Evolutionary conservation across 2,888 invertebrate species (phyloP).

Genomic region (Acleris sparsana): DNA sequence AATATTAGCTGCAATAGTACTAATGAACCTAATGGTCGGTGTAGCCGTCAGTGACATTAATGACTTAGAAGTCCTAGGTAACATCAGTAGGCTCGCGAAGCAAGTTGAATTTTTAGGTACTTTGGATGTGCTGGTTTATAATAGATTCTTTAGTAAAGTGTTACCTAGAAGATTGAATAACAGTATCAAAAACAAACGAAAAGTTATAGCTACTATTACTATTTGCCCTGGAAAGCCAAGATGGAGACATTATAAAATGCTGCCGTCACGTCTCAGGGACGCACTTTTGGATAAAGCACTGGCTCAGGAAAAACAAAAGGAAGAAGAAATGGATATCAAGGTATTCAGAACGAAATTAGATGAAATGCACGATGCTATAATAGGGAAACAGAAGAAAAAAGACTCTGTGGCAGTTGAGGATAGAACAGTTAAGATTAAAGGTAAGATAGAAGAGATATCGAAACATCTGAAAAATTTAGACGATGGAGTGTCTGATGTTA

Average conservation of each 20-base stretch:
- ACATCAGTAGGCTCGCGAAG: slow-evolving; percentile 79
- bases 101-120: slow-evolving; percentile 82
- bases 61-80: slow-evolving; percentile 81
- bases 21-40: slow-evolving; percentile 85
- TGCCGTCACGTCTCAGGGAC: slow-evolving; percentile 69
- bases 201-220: slow-evolving; percentile 58
- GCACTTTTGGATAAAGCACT: slow-evolving; percentile 73
- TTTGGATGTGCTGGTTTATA: slow-evolving; percentile 78
- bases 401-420: slow-evolving; percentile 41
- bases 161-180: slow-evolving; percentile 62
- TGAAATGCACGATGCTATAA: slow-evolving; percentile 68
- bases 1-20: slow-evolving; percentile 81
- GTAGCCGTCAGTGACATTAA: slow-evolving; percentile 85
- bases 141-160: slow-evolving; percentile 64
- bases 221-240: slow-evolving; percentile 72
- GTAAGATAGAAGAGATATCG: slow-evolving; percentile 59
- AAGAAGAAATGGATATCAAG: slow-evolving; percentile 61
- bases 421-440: slow-evolving; percentile 42
- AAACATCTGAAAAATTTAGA: slow-evolving; percentile 63
- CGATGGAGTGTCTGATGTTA: slow-evolving; percentile 58
- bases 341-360: slow-evolving; percentile 61
- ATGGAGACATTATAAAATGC: slow-evolving; percentile 56
- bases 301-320: slow-evolving; percentile 63
- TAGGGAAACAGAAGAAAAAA: slow-evolving; percentile 48
- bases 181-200: slow-evolving; percentile 66